A percentile compares a stretch with the other conserved stretches of the same genome.
Conservation (phyloP, 2,113 vertebrate genomes). For the Melanotaenia duboulayi region DNA sequence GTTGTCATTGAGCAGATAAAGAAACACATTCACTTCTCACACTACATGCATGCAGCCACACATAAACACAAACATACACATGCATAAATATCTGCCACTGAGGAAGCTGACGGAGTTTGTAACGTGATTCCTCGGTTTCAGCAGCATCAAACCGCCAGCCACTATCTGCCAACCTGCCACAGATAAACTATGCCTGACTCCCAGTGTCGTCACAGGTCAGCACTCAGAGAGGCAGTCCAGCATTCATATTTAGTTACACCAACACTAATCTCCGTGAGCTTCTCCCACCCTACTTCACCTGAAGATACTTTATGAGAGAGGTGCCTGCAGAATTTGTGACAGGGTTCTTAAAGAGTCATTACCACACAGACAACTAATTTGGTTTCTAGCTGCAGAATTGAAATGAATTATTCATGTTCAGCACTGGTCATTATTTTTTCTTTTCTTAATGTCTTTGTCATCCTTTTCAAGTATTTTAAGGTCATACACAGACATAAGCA, state of each 20-base stretch:
- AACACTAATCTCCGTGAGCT: slow-evolving; percentile 6
- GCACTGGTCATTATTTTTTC: neutral
- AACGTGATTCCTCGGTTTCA: slow-evolving; percentile 40
- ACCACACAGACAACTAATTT: slow-evolving; percentile 17
- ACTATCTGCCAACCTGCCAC: slow-evolving; percentile 15
- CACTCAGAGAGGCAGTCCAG: slow-evolving; percentile 34
- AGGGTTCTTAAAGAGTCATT: slow-evolving; percentile 12
- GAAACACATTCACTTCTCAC: neutral
- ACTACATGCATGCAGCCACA: neutral
- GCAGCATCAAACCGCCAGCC: slow-evolving; percentile 13
- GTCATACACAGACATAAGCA: neutral
- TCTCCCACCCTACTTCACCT: slow-evolving; percentile 7
- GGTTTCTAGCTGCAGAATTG: neutral
- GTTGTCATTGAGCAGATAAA: neutral
- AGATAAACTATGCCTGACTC: slow-evolving; percentile 41
- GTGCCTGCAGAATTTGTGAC: slow-evolving; percentile 3
- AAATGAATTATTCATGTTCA: slow-evolving; percentile 44
- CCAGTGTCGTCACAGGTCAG: slow-evolving; percentile 46
- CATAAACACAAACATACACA: slow-evolving; percentile 2
- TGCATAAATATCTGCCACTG: slow-evolving; percentile 31
- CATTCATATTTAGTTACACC: slow-evolving; percentile 27
- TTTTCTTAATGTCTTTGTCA: slow-evolving; percentile 7
- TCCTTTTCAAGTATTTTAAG: slow-evolving; percentile 4
- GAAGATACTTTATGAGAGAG: slow-evolving; percentile 1
- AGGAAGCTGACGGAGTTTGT: slow-evolving; percentile 40